Conservation (phyloP, 2,113 vertebrate species). For the Dromas ardeola region DNA sequence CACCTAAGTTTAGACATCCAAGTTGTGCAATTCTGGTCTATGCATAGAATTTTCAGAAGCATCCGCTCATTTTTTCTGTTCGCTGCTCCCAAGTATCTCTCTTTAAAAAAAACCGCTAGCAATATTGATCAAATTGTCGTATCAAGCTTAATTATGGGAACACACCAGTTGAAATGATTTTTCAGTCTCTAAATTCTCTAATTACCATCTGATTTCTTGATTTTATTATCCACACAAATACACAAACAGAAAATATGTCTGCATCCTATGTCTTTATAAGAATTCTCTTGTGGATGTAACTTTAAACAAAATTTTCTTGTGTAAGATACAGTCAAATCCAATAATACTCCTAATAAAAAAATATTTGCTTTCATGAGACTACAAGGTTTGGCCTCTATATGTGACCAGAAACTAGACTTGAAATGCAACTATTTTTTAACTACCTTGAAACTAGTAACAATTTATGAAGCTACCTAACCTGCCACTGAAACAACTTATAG, state of each 20-base stretch:
- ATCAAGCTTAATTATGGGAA: neutral
- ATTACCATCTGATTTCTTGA: neutral
- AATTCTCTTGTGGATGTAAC: neutral
- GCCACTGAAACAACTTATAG: neutral
- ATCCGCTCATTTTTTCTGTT: neutral
- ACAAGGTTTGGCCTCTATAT: neutral
- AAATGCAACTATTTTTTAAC: neutral
- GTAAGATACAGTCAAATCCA: neutral
- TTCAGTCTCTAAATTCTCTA: neutral
- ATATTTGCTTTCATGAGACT: neutral
- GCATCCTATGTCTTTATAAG: neutral
- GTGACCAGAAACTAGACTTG: neutral
- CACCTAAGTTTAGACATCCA: neutral
- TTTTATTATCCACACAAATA: neutral
- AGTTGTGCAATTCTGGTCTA: neutral
- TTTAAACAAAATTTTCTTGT: neutral
- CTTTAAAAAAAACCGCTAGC: neutral
- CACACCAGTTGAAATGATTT: neutral
- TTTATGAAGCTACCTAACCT: neutral
- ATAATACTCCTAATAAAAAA: neutral
- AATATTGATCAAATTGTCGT: neutral
- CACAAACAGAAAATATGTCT: neutral
- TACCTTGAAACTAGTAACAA: neutral
- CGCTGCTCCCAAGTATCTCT: neutral
- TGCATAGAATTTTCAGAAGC: neutral